These are phyloP conservation scores for Parotia lawesii DNA, from an alignment of 2,113 vertebrate genomes.

Conservation along the genomic window DNA sequence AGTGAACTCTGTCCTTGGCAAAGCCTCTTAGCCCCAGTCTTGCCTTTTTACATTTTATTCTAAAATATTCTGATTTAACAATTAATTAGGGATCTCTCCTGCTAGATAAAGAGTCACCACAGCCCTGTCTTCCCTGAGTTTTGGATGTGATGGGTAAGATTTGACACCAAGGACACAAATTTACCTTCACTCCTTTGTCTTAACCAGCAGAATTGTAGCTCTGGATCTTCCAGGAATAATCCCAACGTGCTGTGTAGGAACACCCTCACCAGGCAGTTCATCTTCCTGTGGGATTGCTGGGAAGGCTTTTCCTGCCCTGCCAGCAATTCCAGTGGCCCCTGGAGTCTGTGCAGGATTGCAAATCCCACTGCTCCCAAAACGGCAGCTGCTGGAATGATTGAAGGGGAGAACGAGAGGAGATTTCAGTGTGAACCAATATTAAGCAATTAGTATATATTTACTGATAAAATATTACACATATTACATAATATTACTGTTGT, in stretches of 20 bases:
- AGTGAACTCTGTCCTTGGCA: background rate
- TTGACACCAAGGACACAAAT: background rate
- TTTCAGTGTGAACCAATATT: background rate
- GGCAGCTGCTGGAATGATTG: background rate
- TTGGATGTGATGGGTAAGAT: background rate
- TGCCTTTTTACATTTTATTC: background rate
- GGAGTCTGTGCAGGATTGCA: background rate
- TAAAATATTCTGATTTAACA: slow-evolving; percentile 1
- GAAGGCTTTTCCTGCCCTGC: background rate
- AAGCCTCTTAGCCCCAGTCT: background rate
- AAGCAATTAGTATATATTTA: background rate
- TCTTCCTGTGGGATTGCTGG: background rate
- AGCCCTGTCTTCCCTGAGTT: background rate
- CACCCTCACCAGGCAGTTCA: background rate
- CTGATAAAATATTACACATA: background rate
- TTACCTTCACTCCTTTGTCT: background rate
- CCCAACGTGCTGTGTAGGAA: background rate
- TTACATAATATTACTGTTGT: background rate
- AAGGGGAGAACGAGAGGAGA: background rate
- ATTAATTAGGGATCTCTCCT: background rate
- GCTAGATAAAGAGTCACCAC: background rate
- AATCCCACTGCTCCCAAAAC: background rate
- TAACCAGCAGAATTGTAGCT: background rate
- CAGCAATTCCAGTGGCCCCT: background rate
- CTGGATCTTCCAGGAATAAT: background rate